phyloP scores from a whole-genome alignment of 2,888 invertebrate species.

The Xylocampa areola region DNA sequence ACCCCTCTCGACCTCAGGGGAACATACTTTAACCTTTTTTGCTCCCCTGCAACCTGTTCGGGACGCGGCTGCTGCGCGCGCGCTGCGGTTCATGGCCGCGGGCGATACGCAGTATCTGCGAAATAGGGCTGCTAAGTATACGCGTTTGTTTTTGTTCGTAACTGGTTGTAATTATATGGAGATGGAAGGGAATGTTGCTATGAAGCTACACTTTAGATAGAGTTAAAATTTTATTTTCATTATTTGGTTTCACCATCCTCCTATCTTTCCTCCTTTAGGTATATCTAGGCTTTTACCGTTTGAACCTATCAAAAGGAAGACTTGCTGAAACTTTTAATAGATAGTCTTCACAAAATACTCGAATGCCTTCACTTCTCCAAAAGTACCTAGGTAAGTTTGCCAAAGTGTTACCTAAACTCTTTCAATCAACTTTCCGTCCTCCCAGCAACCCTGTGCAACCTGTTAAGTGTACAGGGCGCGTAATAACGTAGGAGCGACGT shows the following conservation, averaged over 20 bases:
- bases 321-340: no score
- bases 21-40: slow-evolving; percentile 89
- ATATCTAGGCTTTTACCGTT: no score
- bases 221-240: slow-evolving; percentile 21
- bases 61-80: slow-evolving; percentile 83
- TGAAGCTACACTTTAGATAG: slow-evolving; percentile 50
- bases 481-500: slow-evolving; percentile 73
- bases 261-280: slow-evolving; percentile 1
- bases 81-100: slow-evolving; percentile 88
- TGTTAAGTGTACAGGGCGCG: slow-evolving; percentile 60
- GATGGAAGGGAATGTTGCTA: slow-evolving; percentile 41
- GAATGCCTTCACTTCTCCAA: no score
- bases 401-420: no score
- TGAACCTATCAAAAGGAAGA: no score
- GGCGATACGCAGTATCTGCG: slow-evolving; percentile 84
- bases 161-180: slow-evolving; percentile 55
- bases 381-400: no score
- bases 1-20: slow-evolving; percentile 67
- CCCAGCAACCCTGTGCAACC: slow-evolving; percentile 54
- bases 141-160: slow-evolving; percentile 53
- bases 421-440: neutral
- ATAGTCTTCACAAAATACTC: no score
- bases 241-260: neutral
- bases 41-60: slow-evolving; percentile 88
- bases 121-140: slow-evolving; percentile 62